phyloP scores from a whole-genome alignment of 2,797 vertebrate species.

The Tapera naevia region DNA sequence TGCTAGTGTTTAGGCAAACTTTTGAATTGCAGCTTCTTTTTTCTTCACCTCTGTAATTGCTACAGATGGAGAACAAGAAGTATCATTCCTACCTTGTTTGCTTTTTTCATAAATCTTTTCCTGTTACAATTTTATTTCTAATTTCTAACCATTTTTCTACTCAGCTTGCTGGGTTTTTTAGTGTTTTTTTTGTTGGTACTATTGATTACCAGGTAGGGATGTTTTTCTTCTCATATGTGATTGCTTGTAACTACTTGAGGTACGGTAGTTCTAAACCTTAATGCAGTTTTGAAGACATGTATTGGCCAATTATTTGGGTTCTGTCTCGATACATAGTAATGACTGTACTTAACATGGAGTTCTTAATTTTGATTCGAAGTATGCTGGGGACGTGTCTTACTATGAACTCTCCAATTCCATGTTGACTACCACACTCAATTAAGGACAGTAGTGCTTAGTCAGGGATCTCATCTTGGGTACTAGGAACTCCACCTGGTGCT shows the following conservation, averaged over 20 bases:
- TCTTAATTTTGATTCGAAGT: not conserved
- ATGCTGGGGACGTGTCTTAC: not conserved
- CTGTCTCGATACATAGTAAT: not conserved
- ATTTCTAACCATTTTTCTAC: conserved; percentile 35
- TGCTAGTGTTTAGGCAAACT: not conserved
- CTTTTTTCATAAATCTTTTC: conserved; percentile 29
- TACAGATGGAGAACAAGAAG: not conserved
- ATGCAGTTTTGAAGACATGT: not conserved
- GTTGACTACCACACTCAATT: not conserved
- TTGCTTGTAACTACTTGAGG: conserved; percentile 1
- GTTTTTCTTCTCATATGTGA: not conserved
- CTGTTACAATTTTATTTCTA: conserved; percentile 36
- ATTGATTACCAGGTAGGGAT: not conserved
- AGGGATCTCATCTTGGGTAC: not conserved
- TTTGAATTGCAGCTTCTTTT: conserved; percentile 6
- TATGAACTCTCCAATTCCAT: not conserved
- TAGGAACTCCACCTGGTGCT: not conserved
- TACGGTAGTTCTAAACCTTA: not conserved
- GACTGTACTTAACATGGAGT: not conserved
- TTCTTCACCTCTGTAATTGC: conserved; percentile 22
- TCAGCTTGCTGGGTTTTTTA: not conserved
- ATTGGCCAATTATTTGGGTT: not conserved
- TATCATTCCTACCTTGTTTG: not conserved
- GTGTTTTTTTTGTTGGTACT: not conserved
- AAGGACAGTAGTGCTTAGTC: not conserved